Base-by-base conservation (phyloP, 1,140 invertebrate species). In the Eupristina koningsbergeri region DNA sequence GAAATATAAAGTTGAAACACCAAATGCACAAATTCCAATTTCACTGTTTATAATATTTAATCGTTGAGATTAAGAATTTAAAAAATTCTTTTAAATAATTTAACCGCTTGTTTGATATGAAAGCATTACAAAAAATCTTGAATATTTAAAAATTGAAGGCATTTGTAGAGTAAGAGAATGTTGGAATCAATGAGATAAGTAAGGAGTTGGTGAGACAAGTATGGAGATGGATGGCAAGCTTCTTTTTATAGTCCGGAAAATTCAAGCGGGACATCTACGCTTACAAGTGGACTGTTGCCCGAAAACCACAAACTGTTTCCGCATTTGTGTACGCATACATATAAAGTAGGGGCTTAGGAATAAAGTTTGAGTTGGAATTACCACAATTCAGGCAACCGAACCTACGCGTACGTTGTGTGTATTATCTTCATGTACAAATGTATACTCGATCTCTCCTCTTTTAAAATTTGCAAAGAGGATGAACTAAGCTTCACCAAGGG, bases 241-340 rank as follows among this genome's bases (percentile, higher is more conserved):
- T 45, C 50, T n/a, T 71, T 73, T 61, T 73, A 81, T 81, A 69
- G 34, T 13, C 29, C 45, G 53, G 69, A 74, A 58, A 81, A 74
- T 81, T 81, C 36, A 73, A 71, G 73, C 73, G 50, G 19, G 13
- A 67, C 8, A 67, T 19, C 64, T 67, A 67, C 31, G 17, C 8
- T 67, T 36, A 67, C 64, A 34, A 58, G 17, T 67, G 17, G 64
- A 15, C 34, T 22, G 29, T 34, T 67, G 36, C 64, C 29, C 13
- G 22, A 67, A 36, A 17, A 7, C 31, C 64, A 36, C 34, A 67
- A 5, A 19, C 31, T 34, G 6, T 69, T 69, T 39, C 64, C 26
- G 13, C 22, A 58, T 58, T 58, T 22, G 26, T 22, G 22, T 58
- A 26, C 22, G 22, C 53, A 26, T 9, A 3, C 71, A 31, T 11